Base-by-base conservation (phyloP, 1,140 invertebrate species). In the Lethocerus indicus region DNA sequence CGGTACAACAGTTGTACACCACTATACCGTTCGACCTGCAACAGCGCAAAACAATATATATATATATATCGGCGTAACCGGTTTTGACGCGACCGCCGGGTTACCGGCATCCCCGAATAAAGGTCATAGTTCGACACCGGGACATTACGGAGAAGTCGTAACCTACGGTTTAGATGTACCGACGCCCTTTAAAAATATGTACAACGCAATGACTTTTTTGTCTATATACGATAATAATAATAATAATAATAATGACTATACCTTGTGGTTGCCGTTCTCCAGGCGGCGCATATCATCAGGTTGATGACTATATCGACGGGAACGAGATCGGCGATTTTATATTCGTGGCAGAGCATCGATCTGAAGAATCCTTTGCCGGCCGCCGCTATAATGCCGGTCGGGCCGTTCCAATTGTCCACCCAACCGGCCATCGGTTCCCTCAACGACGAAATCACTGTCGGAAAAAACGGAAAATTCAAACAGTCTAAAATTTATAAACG, bases 321-420 rank as follows among this genome's bases (percentile, higher is more conserved):
- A 13, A 94, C 75, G 45, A 84, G 79, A 63, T 96, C 92, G 0
- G 78, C 71, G 20, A 67, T 65, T 16, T 75, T 61, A 3, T 76
- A 60, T 1, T 71, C 63, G 54, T 82, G 67, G n/a, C 76, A 73
- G 47, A 76, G 75, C 54, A 84, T 61, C 23, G 79, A 78, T 39
- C 85, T 73, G 29, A 94, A 63, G 14, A 93, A 71, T 12, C 87
- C 87, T 71, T 85, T 89, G 12, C 83, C 86, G 53, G 75, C 73
- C 0, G 78, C 83, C 0, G 80, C 64, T 41, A 87, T 59, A 12
- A 87, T 63, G 0, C 81, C 89, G 21, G 84, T 80, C 1, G 90
- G 88, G 3, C 91, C 91, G 64, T 95, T 95, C 55, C 88, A 87
- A 65, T 96, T 97, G 58, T 96, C 92, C 3, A 93, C 73, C 91